phyloP scores from a whole-genome alignment of 2,888 invertebrate genomes.

The Cheilosia variabilis region DNA sequence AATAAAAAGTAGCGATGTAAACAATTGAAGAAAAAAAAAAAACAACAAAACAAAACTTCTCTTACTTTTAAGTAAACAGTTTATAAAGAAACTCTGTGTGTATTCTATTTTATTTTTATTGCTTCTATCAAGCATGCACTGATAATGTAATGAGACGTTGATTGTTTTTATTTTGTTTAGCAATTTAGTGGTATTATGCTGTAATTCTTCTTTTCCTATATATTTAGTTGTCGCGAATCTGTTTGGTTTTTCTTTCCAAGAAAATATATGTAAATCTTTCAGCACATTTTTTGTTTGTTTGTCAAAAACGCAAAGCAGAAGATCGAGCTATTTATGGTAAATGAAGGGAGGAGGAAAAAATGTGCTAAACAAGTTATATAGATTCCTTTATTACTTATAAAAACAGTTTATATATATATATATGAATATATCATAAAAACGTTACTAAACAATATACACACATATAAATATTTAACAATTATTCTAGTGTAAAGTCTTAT shows the following conservation, averaged over 20 bases:
- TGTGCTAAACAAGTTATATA: constrained; percentile 69
- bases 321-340: constrained; percentile 37
- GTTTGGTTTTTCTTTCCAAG: not conserved
- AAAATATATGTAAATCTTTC: constrained; percentile 17
- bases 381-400: constrained; percentile 58
- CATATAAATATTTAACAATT: constrained; percentile 66
- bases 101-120: constrained; percentile 61
- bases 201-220: constrained; percentile 23
- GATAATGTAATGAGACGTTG: constrained; percentile 71
- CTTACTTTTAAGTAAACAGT: constrained; percentile 40
- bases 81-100: constrained; percentile 45
- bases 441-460: constrained; percentile 65
- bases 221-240: constrained; percentile 32
- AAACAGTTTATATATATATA: constrained; percentile 56
- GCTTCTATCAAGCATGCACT: constrained; percentile 75
- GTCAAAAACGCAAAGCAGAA: not conserved
- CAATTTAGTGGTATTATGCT: constrained; percentile 32
- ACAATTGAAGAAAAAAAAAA: constrained; percentile 20
- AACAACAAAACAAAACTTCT: constrained; percentile 4
- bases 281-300: constrained; percentile 45
- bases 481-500: constrained; percentile 72
- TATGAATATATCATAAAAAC: constrained; percentile 54
- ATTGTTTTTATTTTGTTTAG: constrained; percentile 34
- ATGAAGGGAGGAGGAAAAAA: constrained; percentile 50
- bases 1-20: constrained; percentile 34